These are phyloP conservation scores for Cossypha niveicapilla DNA, from an alignment of 2,797 vertebrate species.

Conservation along the genomic window DNA sequence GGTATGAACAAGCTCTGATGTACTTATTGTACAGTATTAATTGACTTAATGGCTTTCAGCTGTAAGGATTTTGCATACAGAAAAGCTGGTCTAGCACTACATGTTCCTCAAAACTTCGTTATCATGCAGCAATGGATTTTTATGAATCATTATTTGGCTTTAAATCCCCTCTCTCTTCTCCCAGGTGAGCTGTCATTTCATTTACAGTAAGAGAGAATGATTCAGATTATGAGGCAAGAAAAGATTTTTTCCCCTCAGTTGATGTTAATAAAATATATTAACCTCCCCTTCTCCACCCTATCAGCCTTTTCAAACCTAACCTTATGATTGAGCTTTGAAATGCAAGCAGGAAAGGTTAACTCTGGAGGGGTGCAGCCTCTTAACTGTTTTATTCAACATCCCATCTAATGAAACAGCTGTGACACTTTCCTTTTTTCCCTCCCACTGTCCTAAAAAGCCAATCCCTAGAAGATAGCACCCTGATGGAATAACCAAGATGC, in stretches of 20 bases:
- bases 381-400: background rate
- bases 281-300: background rate
- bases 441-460: constrained; percentile 1
- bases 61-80: background rate
- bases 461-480: background rate
- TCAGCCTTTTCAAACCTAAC: constrained; percentile 1
- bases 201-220: constrained; percentile 12
- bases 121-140: constrained; percentile 24
- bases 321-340: background rate
- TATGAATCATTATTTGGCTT: constrained; percentile 34
- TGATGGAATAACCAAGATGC: background rate
- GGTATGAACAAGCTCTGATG: background rate
- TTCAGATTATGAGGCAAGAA: background rate
- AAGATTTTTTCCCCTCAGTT: background rate
- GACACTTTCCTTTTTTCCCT: background rate
- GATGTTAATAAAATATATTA: constrained; percentile 19
- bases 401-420: constrained; percentile 19
- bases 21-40: background rate
- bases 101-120: constrained; percentile 39
- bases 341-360: constrained; percentile 20
- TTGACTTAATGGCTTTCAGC: constrained; percentile 47
- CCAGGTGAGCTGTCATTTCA: constrained; percentile 9
- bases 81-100: background rate
- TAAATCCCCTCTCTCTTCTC: background rate
- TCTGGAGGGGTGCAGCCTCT: background rate